These are phyloP conservation scores for Oxygymnocypris stewartii DNA, from an alignment of 2,113 vertebrate genomes.

Conservation along the genomic window DNA sequence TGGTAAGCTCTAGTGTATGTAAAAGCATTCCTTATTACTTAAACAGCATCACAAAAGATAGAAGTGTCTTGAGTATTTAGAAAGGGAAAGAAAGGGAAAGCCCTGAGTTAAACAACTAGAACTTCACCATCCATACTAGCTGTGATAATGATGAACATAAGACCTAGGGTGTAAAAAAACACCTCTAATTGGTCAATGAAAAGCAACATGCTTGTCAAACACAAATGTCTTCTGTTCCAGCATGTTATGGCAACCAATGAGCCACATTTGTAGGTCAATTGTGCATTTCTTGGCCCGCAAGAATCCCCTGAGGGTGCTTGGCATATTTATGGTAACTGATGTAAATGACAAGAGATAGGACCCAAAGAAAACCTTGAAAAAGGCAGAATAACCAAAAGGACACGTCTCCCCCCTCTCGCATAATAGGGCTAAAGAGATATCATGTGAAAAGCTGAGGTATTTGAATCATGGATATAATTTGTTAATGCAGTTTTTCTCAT, in stretches of 20 bases:
- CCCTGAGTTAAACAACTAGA: neutral
- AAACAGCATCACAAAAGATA: slow-evolving; percentile 21
- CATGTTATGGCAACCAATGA: neutral
- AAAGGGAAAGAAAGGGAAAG: neutral
- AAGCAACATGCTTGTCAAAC: slow-evolving; percentile 24
- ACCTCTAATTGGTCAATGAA: neutral
- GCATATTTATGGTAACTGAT: slow-evolving; percentile 55
- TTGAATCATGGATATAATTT: slow-evolving; percentile 76
- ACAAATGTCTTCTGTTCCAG: neutral
- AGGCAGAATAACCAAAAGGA: slow-evolving; percentile 51
- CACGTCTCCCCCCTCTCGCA: slow-evolving; percentile 60
- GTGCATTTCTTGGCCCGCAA: slow-evolving; percentile 37
- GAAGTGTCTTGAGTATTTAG: slow-evolving; percentile 9
- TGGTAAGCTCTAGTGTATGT: slow-evolving; percentile 25
- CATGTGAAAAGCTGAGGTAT: slow-evolving; percentile 79
- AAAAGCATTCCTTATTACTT: slow-evolving; percentile 22
- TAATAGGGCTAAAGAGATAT: slow-evolving; percentile 75
- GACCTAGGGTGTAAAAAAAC: neutral
- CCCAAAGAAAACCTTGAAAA: slow-evolving; percentile 49
- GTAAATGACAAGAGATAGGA: slow-evolving; percentile 54
- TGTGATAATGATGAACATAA: neutral
- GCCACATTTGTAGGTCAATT: slow-evolving; percentile 33
- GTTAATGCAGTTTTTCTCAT: slow-evolving; percentile 78
- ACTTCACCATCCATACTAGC: neutral
- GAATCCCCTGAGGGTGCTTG: slow-evolving; percentile 49